phyloP scores from a whole-genome alignment of 2,888 invertebrate species.

The Galerucella calmariensis region DNA sequence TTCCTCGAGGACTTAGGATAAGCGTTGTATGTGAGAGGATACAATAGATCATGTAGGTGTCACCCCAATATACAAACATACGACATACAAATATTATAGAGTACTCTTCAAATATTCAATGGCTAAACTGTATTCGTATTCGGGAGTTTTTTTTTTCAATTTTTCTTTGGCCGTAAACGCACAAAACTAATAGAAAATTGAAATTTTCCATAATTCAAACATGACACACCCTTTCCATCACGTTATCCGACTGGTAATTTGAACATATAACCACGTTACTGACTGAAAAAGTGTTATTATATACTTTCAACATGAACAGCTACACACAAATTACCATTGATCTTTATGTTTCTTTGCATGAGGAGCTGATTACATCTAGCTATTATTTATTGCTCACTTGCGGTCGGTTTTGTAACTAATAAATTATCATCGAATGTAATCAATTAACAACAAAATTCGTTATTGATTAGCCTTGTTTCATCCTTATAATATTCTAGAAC shows the following conservation, averaged over 20 bases:
- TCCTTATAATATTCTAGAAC: neutral
- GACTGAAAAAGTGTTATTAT: neutral
- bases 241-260: neutral
- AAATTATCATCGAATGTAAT: conserved; percentile 20
- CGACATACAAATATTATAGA: too few species aligned
- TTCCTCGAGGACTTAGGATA: too few species aligned
- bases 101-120: too few species aligned
- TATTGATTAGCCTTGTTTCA: neutral
- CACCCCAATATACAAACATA: too few species aligned
- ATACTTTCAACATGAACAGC: neutral
- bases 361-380: conserved; percentile 40
- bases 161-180: neutral
- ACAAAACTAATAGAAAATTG: neutral
- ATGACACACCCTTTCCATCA: neutral
- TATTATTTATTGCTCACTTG: conserved; percentile 35
- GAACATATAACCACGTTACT: neutral
- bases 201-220: neutral
- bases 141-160: too few species aligned
- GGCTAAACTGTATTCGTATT: too few species aligned
- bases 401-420: conserved; percentile 19
- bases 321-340: neutral
- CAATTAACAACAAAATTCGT: neutral
- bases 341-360: conserved; percentile 29
- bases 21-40: too few species aligned
- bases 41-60: too few species aligned